These are phyloP conservation scores for Hypotaenidia okinawae DNA, from an alignment of 2,797 vertebrate genomes.

Conservation along the genomic window DNA sequence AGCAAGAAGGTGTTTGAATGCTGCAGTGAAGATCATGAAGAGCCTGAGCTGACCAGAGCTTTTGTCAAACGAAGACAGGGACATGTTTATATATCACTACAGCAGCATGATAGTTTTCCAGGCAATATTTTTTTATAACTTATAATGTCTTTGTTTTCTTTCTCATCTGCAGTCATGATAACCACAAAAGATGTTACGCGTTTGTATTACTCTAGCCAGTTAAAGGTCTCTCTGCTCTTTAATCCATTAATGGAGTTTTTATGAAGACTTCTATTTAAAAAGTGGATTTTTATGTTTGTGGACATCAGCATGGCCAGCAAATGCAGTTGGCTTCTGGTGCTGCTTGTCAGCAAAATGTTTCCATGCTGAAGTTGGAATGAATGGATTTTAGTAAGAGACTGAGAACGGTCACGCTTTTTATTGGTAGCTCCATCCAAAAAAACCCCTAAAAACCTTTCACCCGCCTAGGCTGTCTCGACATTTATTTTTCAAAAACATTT, in stretches of 20 bases:
- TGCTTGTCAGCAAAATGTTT: background rate
- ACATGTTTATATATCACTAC: rapidly evolving
- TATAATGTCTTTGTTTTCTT: background rate
- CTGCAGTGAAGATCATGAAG: background rate
- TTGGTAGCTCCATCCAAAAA: background rate
- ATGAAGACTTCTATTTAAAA: background rate
- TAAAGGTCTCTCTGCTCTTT: background rate
- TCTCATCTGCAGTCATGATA: background rate
- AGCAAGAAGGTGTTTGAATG: background rate
- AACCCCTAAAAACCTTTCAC: background rate
- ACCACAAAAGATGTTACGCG: background rate
- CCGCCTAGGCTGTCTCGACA: background rate
- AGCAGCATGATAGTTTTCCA: background rate
- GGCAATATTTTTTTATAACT: background rate
- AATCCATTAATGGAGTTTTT: background rate
- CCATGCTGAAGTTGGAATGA: background rate
- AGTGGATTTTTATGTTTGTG: background rate
- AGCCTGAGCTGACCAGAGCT: background rate
- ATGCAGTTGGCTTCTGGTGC: background rate
- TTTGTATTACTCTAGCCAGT: background rate
- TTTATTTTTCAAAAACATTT: background rate
- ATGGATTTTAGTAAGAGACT: background rate
- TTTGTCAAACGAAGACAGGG: background rate
- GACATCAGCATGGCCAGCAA: background rate
- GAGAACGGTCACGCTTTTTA: background rate